Base-by-base conservation (phyloP, 2,888 invertebrate genomes). In the Phania funesta region DNA sequence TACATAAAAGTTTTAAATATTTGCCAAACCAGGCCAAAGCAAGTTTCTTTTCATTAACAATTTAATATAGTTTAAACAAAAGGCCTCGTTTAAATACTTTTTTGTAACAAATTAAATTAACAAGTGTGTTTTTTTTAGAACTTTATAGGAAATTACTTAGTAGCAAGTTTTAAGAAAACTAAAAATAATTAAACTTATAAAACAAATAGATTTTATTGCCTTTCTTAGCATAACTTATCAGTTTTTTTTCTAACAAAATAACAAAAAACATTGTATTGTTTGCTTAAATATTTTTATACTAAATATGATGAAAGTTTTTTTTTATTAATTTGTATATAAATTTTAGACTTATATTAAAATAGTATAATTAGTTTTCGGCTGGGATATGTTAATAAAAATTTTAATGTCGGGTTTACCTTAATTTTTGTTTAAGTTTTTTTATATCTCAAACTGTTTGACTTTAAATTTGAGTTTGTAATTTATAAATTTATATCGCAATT, bases 381-480 rank as follows among this genome's bases (percentile, higher is more conserved):
- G 75, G 68, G 80, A 80, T 80, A 80, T 80, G 80, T 80, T 80
- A 41, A 56, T 75, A 50, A 41, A 8, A 29, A 44, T 20, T 74
- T 50, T 24, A 46, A 26, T 24, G 24, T 16, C 13, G 38, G 20
- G 29, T 20, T 20, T 1, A 29, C 52, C 26, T 58, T 18, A 2
- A 58, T 50, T 32, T 67, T 50, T 60, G 16, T 60, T 18, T 20
- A 62, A 35, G 4, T 32, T 46, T 44, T 9, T 29, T 56, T 26
- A n/a, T 70, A 6, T 48, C 6, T 44, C 5, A 44, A 8, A 44
- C 9, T 13, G 13, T 44, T 65, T 16, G 18, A 46, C 38, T 29
- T 44, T 32, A 52, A 44, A 41, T 62, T 46, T 67, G 18, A 44
- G 48, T 58, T 48, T 52, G 18, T 8, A 44, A 44, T 38, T 52